Evolutionary conservation across 2,888 invertebrate genomes (phyloP).

Genomic region (Dioctria rufipes): DNA sequence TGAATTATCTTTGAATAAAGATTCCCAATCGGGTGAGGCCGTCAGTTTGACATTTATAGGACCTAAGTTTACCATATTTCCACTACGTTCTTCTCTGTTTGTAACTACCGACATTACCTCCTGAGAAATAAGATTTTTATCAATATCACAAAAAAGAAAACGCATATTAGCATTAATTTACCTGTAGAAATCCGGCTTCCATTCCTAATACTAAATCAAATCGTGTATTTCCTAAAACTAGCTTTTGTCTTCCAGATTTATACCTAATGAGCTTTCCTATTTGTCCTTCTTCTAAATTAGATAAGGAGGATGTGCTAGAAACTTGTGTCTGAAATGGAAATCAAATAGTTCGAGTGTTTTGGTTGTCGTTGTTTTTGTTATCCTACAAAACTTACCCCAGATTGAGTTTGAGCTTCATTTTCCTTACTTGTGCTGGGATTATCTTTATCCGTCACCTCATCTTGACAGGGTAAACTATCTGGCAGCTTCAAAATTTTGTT

Average conservation of each 20-base stretch:
- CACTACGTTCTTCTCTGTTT: constrained; percentile 74
- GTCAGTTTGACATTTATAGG: constrained; percentile 74
- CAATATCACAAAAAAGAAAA: not conserved
- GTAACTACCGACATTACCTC: constrained; percentile 74
- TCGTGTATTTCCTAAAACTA: constrained; percentile 74
- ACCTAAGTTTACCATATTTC: constrained; percentile 75
- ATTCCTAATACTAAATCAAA: constrained; percentile 76
- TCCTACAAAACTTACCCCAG: constrained; percentile 7
- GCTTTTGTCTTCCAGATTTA: constrained; percentile 75
- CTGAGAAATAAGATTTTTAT: constrained; percentile 58
- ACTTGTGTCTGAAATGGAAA: not conserved
- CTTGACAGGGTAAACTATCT: constrained; percentile 65
- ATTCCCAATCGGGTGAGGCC: constrained; percentile 75
- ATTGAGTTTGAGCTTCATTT: constrained; percentile 12
- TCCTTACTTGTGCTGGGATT: constrained; percentile 26
- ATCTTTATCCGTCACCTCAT: constrained; percentile 43
- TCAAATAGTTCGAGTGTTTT: too few relatives aligned
- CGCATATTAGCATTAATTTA: constrained; percentile 24
- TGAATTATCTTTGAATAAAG: constrained; percentile 65
- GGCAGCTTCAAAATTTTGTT: constrained; percentile 64
- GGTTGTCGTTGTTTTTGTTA: too few relatives aligned
- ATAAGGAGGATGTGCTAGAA: not conserved
- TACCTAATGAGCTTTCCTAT: constrained; percentile 75
- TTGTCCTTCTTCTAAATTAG: constrained; percentile 74
- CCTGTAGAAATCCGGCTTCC: constrained; percentile 74